Conservation (phyloP, 2,113 vertebrate genomes). For the Garra rufa region DNA sequence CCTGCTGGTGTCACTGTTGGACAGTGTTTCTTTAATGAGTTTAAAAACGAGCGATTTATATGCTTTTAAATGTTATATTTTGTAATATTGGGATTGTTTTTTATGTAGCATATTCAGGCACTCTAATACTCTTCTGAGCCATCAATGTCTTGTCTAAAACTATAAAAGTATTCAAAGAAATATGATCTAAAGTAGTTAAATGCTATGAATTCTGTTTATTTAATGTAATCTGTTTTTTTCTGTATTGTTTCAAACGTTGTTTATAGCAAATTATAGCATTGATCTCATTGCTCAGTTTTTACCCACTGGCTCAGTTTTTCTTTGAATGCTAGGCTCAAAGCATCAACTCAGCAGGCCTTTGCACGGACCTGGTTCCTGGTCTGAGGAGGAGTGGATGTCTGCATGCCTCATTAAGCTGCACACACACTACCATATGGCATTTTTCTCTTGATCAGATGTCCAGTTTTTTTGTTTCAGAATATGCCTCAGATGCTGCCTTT, state of each 20-base stretch:
- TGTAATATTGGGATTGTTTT: too few species aligned
- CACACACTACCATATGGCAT: slow-evolving; percentile 56
- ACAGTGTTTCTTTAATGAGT: too few species aligned
- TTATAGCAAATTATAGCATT: not conserved
- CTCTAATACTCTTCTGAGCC: not conserved
- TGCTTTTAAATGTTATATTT: too few species aligned
- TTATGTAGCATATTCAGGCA: not conserved
- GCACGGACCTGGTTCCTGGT: slow-evolving; percentile 37
- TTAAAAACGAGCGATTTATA: too few species aligned
- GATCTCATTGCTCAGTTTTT: slow-evolving; percentile 3
- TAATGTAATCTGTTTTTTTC: not conserved
- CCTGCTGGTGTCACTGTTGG: too few species aligned
- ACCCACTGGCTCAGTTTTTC: not conserved
- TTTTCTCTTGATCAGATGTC: slow-evolving; percentile 52
- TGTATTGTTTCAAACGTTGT: not conserved
- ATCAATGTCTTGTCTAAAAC: not conserved
- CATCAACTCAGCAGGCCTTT: slow-evolving; percentile 40
- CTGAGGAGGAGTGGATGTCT: slow-evolving; percentile 52
- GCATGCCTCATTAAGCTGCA: slow-evolving; percentile 52
- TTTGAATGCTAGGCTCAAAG: not conserved
- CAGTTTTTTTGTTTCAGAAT: slow-evolving; percentile 43
- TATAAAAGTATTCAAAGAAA: not conserved
- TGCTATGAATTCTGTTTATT: not conserved
- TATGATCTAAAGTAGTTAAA: not conserved
- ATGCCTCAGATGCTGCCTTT: slow-evolving; percentile 29